A percentile compares a stretch with the other conserved stretches of the same genome.
Conservation (phyloP, 2,888 invertebrate species). For the Ligdia adustata region DNA sequence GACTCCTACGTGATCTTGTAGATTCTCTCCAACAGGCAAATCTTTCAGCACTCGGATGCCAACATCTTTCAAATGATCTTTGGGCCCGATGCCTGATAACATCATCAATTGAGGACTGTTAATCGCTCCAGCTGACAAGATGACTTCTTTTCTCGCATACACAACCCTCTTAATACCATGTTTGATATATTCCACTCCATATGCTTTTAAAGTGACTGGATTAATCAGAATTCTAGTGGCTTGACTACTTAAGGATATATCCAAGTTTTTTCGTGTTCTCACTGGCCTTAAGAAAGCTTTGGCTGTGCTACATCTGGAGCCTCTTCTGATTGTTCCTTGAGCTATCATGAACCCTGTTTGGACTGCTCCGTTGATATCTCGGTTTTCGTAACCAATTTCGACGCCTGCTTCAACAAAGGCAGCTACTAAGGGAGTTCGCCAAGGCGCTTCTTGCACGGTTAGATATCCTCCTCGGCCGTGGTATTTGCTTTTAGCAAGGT, state of each 20-base stretch:
- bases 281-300: conserved; percentile 94
- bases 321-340: conserved; percentile 91
- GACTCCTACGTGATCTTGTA: conserved; percentile 95
- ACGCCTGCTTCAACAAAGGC: conserved; percentile 93
- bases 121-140: conserved; percentile 95
- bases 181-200: conserved; percentile 91
- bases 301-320: conserved; percentile 93
- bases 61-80: conserved; percentile 86
- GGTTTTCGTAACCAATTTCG: conserved; percentile 92
- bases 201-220: conserved; percentile 88
- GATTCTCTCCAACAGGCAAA: conserved; percentile 90
- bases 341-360: conserved; percentile 93
- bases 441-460: conserved; percentile 93
- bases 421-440: conserved; percentile 91
- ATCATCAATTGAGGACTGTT: conserved; percentile 96
- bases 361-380: conserved; percentile 91
- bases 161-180: conserved; percentile 88
- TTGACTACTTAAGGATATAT: conserved; percentile 91
- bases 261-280: conserved; percentile 89
- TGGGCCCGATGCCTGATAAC: conserved; percentile 94
- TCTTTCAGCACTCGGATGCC: conserved; percentile 90
- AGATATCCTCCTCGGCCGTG: conserved; percentile 89
- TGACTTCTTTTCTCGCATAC: conserved; percentile 91
- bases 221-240: conserved; percentile 91
- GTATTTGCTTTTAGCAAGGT: conserved; percentile 87